A percentile compares a stretch with the other conserved stretches of the same genome.
Conservation (phyloP, 92 coral and sea anemone genomes). For the Phenganax subtilis region DNA sequence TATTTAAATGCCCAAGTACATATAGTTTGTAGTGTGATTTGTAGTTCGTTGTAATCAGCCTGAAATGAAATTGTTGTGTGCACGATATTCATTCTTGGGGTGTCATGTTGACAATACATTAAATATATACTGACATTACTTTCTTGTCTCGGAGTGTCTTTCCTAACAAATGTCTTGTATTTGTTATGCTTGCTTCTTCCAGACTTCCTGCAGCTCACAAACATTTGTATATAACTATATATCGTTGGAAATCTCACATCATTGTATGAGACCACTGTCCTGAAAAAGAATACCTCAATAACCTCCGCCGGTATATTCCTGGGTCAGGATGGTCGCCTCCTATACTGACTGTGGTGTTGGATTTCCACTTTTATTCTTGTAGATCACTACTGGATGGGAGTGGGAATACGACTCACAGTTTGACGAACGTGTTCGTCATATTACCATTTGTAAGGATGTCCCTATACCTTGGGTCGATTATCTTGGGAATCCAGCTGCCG, state of each 20-base stretch:
- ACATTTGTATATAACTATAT: too few species aligned
- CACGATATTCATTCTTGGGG: too few species aligned
- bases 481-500: conserved; percentile 4
- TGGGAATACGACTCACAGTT: conserved; percentile 5
- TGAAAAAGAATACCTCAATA: conserved; percentile 16
- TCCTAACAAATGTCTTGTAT: too few species aligned
- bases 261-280: neutral
- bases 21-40: too few species aligned
- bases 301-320: conserved; percentile 8
- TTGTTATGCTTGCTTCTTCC: too few species aligned
- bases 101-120: too few species aligned
- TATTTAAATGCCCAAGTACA: too few species aligned
- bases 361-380: neutral
- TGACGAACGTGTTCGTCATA: neutral
- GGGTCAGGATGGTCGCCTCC: conserved; percentile 23
- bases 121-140: too few species aligned
- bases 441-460: neutral
- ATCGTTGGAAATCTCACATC: neutral
- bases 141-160: too few species aligned
- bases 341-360: neutral
- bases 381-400: conserved; percentile 1
- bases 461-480: conserved; percentile 13
- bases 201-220: too few species aligned
- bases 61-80: too few species aligned
- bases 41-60: too few species aligned